These are phyloP conservation scores for Andrena dorsata DNA, from an alignment of 2,888 invertebrate species.

Conservation along the genomic window DNA sequence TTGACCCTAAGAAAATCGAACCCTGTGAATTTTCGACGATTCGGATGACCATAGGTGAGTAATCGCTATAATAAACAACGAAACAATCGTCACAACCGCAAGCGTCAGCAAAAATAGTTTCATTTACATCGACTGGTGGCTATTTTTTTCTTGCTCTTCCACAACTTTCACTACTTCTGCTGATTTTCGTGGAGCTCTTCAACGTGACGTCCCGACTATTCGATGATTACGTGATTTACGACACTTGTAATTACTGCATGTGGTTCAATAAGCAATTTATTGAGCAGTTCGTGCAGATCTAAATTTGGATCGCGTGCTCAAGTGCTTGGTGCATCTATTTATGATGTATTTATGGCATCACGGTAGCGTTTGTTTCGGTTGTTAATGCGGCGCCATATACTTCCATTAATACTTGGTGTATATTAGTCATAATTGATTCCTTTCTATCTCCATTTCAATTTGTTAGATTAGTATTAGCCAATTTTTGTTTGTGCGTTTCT, in stretches of 20 bases:
- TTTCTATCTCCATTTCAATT: not conserved
- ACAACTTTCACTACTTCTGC: constrained; percentile 5
- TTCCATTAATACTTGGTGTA: not conserved
- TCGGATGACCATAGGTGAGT: constrained; percentile 61
- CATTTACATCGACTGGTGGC: not conserved
- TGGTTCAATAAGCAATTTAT: not conserved
- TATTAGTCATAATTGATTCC: not conserved
- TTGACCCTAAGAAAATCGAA: constrained; percentile 62
- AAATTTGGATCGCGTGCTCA: constrained; percentile 49
- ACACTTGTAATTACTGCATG: not conserved
- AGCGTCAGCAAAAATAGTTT: too few relatives aligned
- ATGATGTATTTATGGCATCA: constrained; percentile 60
- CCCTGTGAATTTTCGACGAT: constrained; percentile 33
- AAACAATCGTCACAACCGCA: not conserved
- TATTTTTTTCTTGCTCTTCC: not conserved
- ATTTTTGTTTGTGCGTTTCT: not conserved
- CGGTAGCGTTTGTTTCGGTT: constrained; percentile 39
- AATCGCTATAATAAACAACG: not conserved
- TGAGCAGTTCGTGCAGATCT: constrained; percentile 15
- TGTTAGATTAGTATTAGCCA: not conserved
- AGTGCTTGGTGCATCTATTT: constrained; percentile 50
- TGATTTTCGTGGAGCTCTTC: not conserved
- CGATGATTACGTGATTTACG: not conserved
- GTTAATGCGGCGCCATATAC: not conserved
- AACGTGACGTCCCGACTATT: not conserved